Conservation (phyloP, 1,140 invertebrate species). For the Stegodyphus dumicola region DNA sequence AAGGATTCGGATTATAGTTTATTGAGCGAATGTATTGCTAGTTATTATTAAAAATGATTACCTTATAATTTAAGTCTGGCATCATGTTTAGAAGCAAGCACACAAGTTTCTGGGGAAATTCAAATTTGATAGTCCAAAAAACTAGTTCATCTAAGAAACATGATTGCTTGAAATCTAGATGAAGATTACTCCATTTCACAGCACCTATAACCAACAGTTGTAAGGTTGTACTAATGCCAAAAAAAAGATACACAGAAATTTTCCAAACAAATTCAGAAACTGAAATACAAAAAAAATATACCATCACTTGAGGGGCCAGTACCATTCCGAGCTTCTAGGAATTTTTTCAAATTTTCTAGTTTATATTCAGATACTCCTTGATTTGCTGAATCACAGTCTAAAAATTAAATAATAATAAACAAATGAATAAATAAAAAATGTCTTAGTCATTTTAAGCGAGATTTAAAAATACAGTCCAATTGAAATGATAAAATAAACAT, state of each 20-base stretch:
- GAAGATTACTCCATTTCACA: too few species aligned
- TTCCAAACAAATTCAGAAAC: too few species aligned
- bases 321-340: slow-evolving; percentile 19
- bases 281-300: not conserved
- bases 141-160: slow-evolving; percentile 95
- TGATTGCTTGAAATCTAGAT: slow-evolving; percentile 72
- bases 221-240: too few species aligned
- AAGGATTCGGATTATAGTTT: too few species aligned
- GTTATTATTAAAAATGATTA: slow-evolving; percentile 65
- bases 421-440: not conserved
- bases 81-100: slow-evolving; percentile 96
- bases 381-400: slow-evolving; percentile 12
- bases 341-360: slow-evolving; percentile 5
- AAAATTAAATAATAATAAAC: not conserved
- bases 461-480: not conserved
- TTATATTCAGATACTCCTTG: not conserved
- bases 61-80: slow-evolving; percentile 95
- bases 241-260: too few species aligned
- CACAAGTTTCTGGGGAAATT: slow-evolving; percentile 96
- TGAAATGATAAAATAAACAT: not conserved
- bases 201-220: too few species aligned
- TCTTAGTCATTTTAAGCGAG: not conserved
- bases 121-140: slow-evolving; percentile 97
- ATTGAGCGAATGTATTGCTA: too few species aligned
- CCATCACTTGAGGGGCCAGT: slow-evolving; percentile 9